A percentile compares a stretch with the other conserved stretches of the same genome.
Evolutionary conservation across 2,113 vertebrate species (phyloP).

Genomic region (Tachysurus vachellii): DNA sequence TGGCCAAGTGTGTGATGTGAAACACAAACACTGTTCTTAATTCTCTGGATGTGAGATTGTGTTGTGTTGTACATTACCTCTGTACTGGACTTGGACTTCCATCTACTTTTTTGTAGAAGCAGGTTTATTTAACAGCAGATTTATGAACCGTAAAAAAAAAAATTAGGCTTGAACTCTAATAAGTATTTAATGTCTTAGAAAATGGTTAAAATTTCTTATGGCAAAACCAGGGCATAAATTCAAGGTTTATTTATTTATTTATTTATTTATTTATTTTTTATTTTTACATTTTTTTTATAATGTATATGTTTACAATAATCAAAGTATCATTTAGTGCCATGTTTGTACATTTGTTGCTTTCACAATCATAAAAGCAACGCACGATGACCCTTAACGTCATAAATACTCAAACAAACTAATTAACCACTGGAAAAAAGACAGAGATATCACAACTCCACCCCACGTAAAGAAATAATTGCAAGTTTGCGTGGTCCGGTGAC

Average conservation of each 20-base stretch:
- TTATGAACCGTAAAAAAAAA: neutral
- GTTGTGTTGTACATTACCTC: too few species aligned
- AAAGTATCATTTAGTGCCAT: neutral
- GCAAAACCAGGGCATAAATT: neutral
- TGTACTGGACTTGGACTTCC: too few species aligned
- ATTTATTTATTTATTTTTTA: too few species aligned
- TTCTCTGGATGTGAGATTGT: neutral
- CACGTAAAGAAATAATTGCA: neutral
- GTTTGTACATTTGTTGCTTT: neutral
- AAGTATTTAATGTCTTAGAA: neutral
- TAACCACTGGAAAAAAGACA: neutral
- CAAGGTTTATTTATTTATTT: too few species aligned
- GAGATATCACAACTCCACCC: neutral
- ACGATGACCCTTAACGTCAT: neutral
- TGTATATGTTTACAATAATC: neutral
- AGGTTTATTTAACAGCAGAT: neutral
- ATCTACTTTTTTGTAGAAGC: neutral
- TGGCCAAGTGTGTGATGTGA: neutral
- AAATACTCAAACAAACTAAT: neutral
- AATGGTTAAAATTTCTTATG: neutral
- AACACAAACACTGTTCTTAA: neutral
- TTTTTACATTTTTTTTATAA: neutral
- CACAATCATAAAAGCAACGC: neutral
- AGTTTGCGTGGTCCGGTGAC: conserved; percentile 57
- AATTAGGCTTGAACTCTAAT: neutral